Evolutionary conservation across 2,113 vertebrate species (phyloP).

Genomic region (Neoarius graeffei): DNA sequence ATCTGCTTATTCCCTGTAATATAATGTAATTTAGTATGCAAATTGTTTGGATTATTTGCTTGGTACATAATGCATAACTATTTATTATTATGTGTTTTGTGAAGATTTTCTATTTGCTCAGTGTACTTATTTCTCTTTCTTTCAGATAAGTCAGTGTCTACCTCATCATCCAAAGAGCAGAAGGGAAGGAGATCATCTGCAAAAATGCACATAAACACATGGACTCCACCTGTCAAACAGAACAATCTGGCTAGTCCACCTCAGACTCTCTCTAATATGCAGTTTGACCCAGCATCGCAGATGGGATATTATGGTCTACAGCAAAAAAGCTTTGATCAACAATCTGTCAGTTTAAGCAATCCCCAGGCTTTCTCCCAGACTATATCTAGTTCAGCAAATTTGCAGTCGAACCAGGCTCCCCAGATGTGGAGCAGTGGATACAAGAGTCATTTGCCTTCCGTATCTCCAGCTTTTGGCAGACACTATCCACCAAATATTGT

Average conservation of each 20-base stretch:
- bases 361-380: background rate
- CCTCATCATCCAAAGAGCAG: background rate
- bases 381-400: background rate
- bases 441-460: background rate
- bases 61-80: background rate
- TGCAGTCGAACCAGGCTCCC: background rate
- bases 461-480: background rate
- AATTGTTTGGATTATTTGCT: background rate
- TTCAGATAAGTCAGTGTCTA: background rate
- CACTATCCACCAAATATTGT: background rate
- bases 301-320: background rate
- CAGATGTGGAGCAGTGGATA: background rate
- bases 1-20: too few relatives aligned
- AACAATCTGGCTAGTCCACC: too few relatives aligned
- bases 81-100: background rate
- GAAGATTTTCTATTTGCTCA: background rate
- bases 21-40: background rate
- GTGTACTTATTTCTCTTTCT: background rate
- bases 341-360: background rate
- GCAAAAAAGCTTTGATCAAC: background rate
- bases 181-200: background rate
- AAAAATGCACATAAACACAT: background rate
- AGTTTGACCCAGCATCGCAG: too few relatives aligned
- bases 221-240: background rate
- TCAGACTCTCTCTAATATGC: background rate